These are phyloP conservation scores for Pandemis heparana DNA, from an alignment of 2,888 invertebrate species.

Conservation along the genomic window DNA sequence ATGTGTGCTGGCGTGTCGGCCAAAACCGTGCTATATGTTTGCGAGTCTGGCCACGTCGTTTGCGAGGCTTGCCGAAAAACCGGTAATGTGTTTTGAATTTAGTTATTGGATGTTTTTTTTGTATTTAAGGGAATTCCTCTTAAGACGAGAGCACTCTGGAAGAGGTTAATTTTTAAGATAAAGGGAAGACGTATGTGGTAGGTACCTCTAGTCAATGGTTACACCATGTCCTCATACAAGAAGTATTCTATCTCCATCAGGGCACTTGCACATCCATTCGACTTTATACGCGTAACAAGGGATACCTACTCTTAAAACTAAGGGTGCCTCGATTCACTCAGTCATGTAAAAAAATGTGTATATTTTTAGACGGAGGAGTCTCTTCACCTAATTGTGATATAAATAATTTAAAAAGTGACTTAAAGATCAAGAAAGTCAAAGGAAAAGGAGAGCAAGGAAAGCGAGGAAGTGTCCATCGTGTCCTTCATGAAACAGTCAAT, in stretches of 20 bases:
- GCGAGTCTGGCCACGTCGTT: slow-evolving; percentile 47
- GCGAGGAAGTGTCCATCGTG: no score
- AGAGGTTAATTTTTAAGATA: no score
- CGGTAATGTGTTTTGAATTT: slow-evolving; percentile 24
- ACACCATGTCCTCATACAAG: no score
- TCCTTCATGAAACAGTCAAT: background rate
- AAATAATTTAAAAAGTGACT: background rate
- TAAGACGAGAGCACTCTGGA: no score
- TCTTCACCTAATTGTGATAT: background rate
- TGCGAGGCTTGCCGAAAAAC: slow-evolving; percentile 45
- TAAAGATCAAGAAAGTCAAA: background rate
- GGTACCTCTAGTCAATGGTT: no score
- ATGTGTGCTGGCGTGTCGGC: slow-evolving; percentile 44
- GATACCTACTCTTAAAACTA: no score
- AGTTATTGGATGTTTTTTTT: background rate
- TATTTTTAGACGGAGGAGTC: background rate
- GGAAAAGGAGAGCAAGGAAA: background rate
- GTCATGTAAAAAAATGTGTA: background rate
- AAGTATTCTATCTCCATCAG: no score
- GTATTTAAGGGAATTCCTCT: background rate
- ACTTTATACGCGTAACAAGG: no score
- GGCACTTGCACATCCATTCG: no score
- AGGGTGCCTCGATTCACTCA: no score
- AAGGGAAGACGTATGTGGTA: no score
- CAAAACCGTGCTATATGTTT: slow-evolving; percentile 43